phyloP scores from a whole-genome alignment of 2,113 vertebrate genomes.

The Butorides virescens region DNA sequence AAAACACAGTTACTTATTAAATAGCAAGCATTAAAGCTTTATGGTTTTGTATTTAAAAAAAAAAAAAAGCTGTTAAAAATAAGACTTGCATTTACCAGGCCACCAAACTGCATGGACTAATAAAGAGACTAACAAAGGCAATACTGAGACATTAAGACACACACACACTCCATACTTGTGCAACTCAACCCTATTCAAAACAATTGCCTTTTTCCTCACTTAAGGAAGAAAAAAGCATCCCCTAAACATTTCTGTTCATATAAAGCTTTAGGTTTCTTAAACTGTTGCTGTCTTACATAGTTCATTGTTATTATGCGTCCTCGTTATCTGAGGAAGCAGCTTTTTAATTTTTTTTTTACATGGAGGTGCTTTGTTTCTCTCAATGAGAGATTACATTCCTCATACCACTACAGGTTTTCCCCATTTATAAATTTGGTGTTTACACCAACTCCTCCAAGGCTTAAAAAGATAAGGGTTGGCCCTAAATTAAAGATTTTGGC shows the following conservation, averaged over 20 bases:
- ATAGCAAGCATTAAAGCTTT: slow-evolving; percentile 69
- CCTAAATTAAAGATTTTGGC: slow-evolving; percentile 57
- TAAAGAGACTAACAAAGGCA: slow-evolving; percentile 61
- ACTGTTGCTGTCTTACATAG: background rate
- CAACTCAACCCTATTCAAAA: slow-evolving; percentile 56
- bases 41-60: slow-evolving; percentile 48
- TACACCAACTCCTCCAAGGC: slow-evolving; percentile 12
- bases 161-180: slow-evolving; percentile 46
- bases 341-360: background rate
- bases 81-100: slow-evolving; percentile 66
- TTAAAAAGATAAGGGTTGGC: slow-evolving; percentile 46
- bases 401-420: background rate
- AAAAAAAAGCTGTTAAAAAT: slow-evolving; percentile 57
- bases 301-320: background rate
- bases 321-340: background rate
- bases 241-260: slow-evolving; percentile 42
- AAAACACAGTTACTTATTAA: slow-evolving; percentile 61
- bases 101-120: slow-evolving; percentile 55
- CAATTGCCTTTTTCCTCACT: slow-evolving; percentile 42
- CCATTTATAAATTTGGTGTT: background rate
- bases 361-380: slow-evolving; percentile 45
- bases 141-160: slow-evolving; percentile 69
- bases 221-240: background rate
- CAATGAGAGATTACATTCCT: slow-evolving; percentile 46
- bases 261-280: slow-evolving; percentile 56